A percentile compares a stretch with the other conserved stretches of the same genome.
phyloP scores from a whole-genome alignment of 2,888 invertebrate genomes.

The Nymphalis urticae region DNA sequence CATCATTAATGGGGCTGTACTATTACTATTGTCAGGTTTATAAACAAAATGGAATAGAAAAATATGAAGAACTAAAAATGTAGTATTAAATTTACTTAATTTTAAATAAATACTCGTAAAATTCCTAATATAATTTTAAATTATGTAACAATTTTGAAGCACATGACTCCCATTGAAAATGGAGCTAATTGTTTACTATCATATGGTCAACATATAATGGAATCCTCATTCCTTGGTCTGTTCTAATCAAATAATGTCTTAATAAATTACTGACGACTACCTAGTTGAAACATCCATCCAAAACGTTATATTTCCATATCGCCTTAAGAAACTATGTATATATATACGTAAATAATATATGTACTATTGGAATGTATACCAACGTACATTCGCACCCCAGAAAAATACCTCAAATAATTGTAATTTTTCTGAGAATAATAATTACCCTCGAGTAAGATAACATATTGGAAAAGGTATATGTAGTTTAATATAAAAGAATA shows the following conservation, averaged over 20 bases:
- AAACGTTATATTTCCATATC: conserved; percentile 6
- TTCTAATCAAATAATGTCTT: neutral
- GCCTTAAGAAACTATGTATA: conserved; percentile 4
- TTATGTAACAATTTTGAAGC: too few species aligned
- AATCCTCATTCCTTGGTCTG: neutral
- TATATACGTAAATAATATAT: neutral
- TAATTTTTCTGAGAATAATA: neutral
- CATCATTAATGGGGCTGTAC: too few species aligned
- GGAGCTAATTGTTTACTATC: neutral
- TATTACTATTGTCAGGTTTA: too few species aligned
- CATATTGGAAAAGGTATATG: conserved; percentile 11
- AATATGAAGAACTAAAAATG: too few species aligned
- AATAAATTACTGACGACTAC: neutral
- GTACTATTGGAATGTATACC: conserved; percentile 20
- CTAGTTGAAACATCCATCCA: conserved; percentile 4
- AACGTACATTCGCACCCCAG: conserved; percentile 12
- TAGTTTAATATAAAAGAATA: conserved; percentile 7
- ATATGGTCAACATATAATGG: neutral
- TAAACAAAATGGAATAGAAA: too few species aligned
- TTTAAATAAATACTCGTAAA: too few species aligned
- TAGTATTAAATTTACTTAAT: too few species aligned
- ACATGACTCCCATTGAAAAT: neutral
- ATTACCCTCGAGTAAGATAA: conserved; percentile 13
- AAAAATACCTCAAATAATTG: conserved; percentile 9
- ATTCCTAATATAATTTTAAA: too few species aligned